Evolutionary conservation across 1,140 invertebrate species (phyloP).

Genomic region (Pectinophora gossypiella): DNA sequence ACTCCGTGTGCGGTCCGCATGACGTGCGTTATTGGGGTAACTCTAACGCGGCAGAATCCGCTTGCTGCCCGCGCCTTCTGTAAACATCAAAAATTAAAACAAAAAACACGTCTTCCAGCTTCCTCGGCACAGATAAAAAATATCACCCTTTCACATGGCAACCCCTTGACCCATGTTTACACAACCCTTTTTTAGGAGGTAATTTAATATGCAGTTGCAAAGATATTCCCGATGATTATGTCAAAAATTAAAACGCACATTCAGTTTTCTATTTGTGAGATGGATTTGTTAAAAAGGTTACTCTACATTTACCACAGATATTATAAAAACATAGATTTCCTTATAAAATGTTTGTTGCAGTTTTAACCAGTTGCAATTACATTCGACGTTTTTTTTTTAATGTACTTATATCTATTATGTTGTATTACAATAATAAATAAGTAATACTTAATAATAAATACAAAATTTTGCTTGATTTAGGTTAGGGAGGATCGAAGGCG

Average conservation of each 20-base stretch:
- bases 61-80: neutral
- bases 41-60: neutral
- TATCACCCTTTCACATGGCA: slow-evolving; percentile 30
- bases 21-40: neutral
- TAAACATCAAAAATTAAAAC: neutral
- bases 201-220: neutral
- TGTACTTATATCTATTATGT: too few relatives aligned
- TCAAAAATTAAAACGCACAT: too few relatives aligned
- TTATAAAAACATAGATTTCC: too few relatives aligned
- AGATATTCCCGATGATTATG: too few relatives aligned
- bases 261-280: too few relatives aligned
- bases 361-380: too few relatives aligned
- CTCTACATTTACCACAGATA: too few relatives aligned
- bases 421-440: too few relatives aligned
- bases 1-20: slow-evolving; percentile 40
- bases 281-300: too few relatives aligned
- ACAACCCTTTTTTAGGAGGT: slow-evolving; percentile 12
- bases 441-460: too few relatives aligned
- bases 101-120: neutral
- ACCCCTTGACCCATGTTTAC: slow-evolving; percentile 21
- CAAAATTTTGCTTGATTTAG: slow-evolving; percentile 45
- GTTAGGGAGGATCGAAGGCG: slow-evolving; percentile 64
- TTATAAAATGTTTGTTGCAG: too few relatives aligned
- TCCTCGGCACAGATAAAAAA: slow-evolving; percentile 6
- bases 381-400: too few relatives aligned